Percentiles rank a stretch among this genome's conserved stretches.
These are phyloP conservation scores for Eupithecia centaureata DNA, from an alignment of 2,888 invertebrate species.

Conservation along the genomic window DNA sequence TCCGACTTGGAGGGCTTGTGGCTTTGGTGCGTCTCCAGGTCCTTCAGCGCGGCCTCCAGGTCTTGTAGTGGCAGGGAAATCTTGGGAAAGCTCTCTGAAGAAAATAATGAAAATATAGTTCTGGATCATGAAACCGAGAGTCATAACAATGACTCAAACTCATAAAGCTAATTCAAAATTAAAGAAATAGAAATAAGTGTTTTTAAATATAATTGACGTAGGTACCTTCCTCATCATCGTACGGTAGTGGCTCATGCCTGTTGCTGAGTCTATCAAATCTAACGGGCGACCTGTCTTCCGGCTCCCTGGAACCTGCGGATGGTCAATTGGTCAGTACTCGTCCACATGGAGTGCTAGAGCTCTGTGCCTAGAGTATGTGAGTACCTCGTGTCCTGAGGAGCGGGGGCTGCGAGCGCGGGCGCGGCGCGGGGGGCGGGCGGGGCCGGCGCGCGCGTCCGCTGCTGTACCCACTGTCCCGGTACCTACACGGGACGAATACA, in stretches of 20 bases:
- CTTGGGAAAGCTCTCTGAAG: slow-evolving; percentile 72
- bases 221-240: slow-evolving; percentile 67
- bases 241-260: slow-evolving; percentile 51
- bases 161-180: too few relatives aligned
- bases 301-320: slow-evolving; percentile 54
- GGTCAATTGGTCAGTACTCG: not conserved
- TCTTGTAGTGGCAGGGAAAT: slow-evolving; percentile 76
- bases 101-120: not conserved
- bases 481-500: slow-evolving; percentile 73
- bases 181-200: too few relatives aligned
- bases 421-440: slow-evolving; percentile 37
- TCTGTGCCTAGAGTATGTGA: too few relatives aligned
- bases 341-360: not conserved
- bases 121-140: not conserved
- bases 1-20: slow-evolving; percentile 61
- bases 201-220: not conserved
- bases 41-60: slow-evolving; percentile 73
- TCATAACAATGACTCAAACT: too few relatives aligned
- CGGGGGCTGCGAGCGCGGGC: slow-evolving; percentile 67
- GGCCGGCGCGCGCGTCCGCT: slow-evolving; percentile 60
- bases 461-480: slow-evolving; percentile 77
- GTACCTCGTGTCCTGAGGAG: slow-evolving; percentile 50
- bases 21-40: slow-evolving; percentile 70
- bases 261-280: slow-evolving; percentile 33
- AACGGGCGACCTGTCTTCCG: slow-evolving; percentile 40